These are phyloP conservation scores for Rhipidura dahli DNA, from an alignment of 2,113 vertebrate species.

Conservation along the genomic window DNA sequence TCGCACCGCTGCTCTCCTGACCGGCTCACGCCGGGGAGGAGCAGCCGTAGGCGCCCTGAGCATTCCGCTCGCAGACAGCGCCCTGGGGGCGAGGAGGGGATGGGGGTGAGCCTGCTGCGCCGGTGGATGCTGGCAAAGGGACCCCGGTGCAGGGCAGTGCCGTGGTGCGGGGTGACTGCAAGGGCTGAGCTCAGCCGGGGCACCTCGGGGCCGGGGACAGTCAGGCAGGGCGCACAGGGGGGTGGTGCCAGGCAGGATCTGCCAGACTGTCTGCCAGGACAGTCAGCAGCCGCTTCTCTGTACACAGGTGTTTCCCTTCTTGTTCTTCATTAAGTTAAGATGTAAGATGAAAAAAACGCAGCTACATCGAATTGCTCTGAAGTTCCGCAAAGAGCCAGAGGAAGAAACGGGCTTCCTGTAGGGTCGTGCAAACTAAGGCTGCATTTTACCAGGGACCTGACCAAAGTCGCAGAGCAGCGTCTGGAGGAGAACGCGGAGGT, in stretches of 20 bases:
- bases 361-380: background rate
- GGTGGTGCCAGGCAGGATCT: background rate
- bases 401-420: background rate
- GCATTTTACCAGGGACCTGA: background rate
- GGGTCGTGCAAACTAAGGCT: background rate
- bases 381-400: background rate
- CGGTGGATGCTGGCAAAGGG: background rate
- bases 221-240: background rate
- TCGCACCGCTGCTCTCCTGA: background rate
- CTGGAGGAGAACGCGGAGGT: background rate
- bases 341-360: background rate
- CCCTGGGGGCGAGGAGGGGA: fast-evolving
- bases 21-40: background rate
- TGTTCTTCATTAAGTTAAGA: background rate
- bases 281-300: background rate
- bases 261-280: too few relatives aligned
- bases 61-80: fast-evolving
- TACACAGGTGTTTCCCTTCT: background rate
- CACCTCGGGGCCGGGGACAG: fast-evolving
- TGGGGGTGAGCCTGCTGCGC: background rate
- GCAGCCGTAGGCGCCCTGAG: background rate
- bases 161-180: background rate
- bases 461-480: background rate
- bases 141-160: background rate
- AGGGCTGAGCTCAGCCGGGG: background rate